Evolutionary conservation across 2,797 vertebrate genomes (phyloP).

Genomic region (Silurus lanzhouensis): DNA sequence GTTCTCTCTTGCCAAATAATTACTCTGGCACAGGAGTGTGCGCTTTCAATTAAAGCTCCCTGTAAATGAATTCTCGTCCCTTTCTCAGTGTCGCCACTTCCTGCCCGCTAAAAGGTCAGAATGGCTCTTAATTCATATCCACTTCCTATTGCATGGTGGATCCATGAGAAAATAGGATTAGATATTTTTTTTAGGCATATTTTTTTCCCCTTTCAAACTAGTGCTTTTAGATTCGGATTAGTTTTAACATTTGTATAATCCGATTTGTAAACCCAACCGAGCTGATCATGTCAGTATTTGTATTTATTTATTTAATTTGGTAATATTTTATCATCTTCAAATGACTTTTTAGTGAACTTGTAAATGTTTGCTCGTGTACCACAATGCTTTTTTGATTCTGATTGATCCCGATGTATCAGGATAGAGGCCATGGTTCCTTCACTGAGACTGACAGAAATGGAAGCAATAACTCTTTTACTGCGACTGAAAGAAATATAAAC

Average conservation of each 20-base stretch:
- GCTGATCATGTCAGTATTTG: not conserved
- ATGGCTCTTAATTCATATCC: constrained; percentile 44
- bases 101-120: constrained; percentile 39
- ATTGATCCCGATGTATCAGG: too few species aligned
- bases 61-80: constrained; percentile 59
- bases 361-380: not conserved
- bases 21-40: constrained; percentile 61
- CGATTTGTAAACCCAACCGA: not conserved
- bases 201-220: not conserved
- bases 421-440: too few species aligned
- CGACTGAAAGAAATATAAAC: too few species aligned
- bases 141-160: constrained; percentile 2
- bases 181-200: not conserved
- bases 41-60: constrained; percentile 60
- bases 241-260: not conserved
- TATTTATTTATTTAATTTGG: not conserved
- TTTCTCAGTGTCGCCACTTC: constrained; percentile 46
- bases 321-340: not conserved
- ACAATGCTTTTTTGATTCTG: not conserved
- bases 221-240: not conserved
- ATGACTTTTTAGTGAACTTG: not conserved
- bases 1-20: constrained; percentile 55
- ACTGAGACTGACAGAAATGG: too few species aligned
- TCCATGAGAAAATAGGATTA: constrained; percentile 10
- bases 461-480: too few species aligned